Base-by-base conservation (phyloP, 2,888 invertebrate species). In the Phlogophora meticulosa region DNA sequence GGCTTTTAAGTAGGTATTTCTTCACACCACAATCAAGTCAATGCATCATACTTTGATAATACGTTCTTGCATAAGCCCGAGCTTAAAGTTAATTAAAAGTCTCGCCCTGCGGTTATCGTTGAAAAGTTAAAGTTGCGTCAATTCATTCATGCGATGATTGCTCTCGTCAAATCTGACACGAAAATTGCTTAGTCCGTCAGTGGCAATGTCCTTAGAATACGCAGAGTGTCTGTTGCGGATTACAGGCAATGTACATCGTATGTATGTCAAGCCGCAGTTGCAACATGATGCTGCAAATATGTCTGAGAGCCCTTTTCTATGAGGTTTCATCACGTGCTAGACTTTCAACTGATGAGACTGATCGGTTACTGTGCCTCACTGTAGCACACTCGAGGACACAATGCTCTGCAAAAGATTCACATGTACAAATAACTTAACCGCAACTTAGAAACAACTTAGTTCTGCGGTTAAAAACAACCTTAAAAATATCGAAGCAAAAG, bases 261-360 rank as follows among this genome's bases (percentile, higher is more conserved):
- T 94, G 93, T 94, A 83, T 94, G 94, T 94, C 94, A 94, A 93
- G 92, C 88, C 84, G 80, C 81, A 82, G 86, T 94, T 93, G 89
- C 94, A 87, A 92, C 83, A 79, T 87, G 70, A 88, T 89, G 89
- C 89, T 83, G 84, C 88, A 90, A 89, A 90, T 88, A 90, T 87
- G 82, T 85, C 88, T 85, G 85, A 88, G 89, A 90, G 92, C 93
- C 94, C 94, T 94, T 93, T 93, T 88, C 92, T 91, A 90, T 69
- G 75, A 73, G 56, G 65, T 82, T 82, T 81, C 82, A 71, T 74
- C 83, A 83, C 32, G 61, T 81, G 64, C 70, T 79, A 80, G 75
- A 79, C 73, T 76, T 79, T 71, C 68, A 79, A 82, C 76, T 73
- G 61, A 76, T 73, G 60, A 69, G 58, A 36, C 69, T 57, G 65